Evolutionary conservation across 2,113 vertebrate species (phyloP).

Genomic region (Anseranas semipalmata): DNA sequence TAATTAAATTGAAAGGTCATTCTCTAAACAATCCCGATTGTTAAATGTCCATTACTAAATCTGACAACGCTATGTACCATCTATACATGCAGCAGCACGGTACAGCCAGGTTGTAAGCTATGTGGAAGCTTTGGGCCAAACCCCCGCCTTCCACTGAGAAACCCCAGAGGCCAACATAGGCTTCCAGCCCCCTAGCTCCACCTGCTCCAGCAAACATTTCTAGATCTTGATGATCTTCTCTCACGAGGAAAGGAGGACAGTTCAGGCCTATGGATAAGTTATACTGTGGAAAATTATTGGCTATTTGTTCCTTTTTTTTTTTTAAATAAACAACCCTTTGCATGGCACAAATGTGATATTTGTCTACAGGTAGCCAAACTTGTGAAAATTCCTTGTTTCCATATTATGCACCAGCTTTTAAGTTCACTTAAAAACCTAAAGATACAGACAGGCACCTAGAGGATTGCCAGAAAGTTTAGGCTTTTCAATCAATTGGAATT

Average conservation of each 20-base stretch:
- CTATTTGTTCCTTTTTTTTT: not conserved
- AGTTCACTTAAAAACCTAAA: not conserved
- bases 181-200: not conserved
- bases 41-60: conserved; percentile 44
- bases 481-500: not conserved
- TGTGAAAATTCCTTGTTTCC: not conserved
- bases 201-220: not conserved
- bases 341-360: not conserved
- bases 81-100: not conserved
- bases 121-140: not conserved
- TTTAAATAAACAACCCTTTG: not conserved
- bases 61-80: not conserved
- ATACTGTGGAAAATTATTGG: not conserved
- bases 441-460: not conserved
- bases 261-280: not conserved
- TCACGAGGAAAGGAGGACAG: not conserved
- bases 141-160: not conserved
- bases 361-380: not conserved
- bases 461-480: not conserved
- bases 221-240: not conserved
- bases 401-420: not conserved
- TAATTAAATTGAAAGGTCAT: conserved; percentile 60
- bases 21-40: conserved; percentile 18
- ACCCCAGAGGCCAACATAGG: not conserved
- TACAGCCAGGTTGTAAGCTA: not conserved